Conservation (phyloP, 2,113 vertebrate genomes). For the Oostethus manadensis region DNA sequence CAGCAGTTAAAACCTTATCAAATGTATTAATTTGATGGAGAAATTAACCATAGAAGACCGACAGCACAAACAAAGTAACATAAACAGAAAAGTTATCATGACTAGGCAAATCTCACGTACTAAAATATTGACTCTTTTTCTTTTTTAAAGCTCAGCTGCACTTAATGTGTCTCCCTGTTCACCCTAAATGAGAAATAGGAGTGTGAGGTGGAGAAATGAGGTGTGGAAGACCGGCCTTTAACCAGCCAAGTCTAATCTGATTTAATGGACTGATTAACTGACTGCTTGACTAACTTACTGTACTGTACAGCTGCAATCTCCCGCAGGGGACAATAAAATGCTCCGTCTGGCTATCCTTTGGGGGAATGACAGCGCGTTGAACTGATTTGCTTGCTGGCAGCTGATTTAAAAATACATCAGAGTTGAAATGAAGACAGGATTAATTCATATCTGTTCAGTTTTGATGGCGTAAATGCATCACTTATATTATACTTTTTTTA, state of each 20-base stretch:
- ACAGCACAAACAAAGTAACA: neutral
- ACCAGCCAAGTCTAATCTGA: conserved; percentile 35
- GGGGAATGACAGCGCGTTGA: conserved; percentile 12
- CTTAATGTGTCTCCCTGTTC: conserved; percentile 6
- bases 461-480: conserved; percentile 7
- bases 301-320: conserved; percentile 28
- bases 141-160: conserved; percentile 16
- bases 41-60: no score
- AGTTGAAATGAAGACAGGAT: neutral
- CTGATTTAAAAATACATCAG: conserved; percentile 5
- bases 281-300: conserved; percentile 52
- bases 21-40: no score
- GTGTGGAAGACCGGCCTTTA: conserved; percentile 50
- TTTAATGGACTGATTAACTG: conserved; percentile 52
- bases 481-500: neutral
- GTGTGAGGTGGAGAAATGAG: conserved; percentile 40
- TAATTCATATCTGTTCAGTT: neutral
- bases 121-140: conserved; percentile 4
- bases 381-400: conserved; percentile 16
- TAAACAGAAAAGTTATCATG: neutral
- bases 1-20: no score
- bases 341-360: neutral
- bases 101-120: neutral
- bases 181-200: conserved; percentile 26
- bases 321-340: neutral